Evolutionary conservation across 2,113 vertebrate genomes (phyloP), one percentile per base, ranked within the genome.

Genomic region (Gnathonemus echidnorhynchus): DNA sequence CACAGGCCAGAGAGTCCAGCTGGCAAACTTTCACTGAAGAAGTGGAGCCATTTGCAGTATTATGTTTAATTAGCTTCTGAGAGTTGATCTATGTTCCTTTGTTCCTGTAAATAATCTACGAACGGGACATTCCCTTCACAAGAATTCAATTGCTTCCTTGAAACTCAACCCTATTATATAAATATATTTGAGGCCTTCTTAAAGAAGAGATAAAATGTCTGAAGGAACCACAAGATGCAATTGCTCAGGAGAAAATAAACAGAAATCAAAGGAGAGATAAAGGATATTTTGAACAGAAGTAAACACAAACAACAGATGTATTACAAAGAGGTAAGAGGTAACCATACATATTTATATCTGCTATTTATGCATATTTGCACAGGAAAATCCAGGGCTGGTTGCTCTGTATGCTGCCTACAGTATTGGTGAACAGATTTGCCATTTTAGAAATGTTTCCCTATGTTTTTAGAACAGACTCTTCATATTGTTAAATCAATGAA

Each of bases 101-200:
- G 53, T 86, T 86, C 52, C 89, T 89, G 39, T 88, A 62, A 88
- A 88, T 88, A 62, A 88, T 66, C 52, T 45, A 88, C 19, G 52
- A 62, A 88, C 42, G 80, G 80, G 50, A 31, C 31, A 83, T 53
- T 85, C 49, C 77, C 74, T 89, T 85, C 52, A 52, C 19, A 35
- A 42, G 24, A 52, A 89, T 86, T 58, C 53, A 85, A 42, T 27
- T 53, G 19, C 42, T 85, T 89, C 89, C 80, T 58, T 85, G 52
- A 89, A 89, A 89, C 77, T 42, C 31, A 56, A 50, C 45, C 31
- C 74, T n/a, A 42, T 53, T 89, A 53, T 45, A 89, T 80, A 50
- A 48, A 89, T 50, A 89, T 89, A 46, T 89, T 80, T 80, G 24
- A 89, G 66, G 46, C 88, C 24, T 21, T 50, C 19, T 15, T 87